Base-by-base conservation (phyloP, 2,797 vertebrate species). In the Helarctos malayanus region DNA sequence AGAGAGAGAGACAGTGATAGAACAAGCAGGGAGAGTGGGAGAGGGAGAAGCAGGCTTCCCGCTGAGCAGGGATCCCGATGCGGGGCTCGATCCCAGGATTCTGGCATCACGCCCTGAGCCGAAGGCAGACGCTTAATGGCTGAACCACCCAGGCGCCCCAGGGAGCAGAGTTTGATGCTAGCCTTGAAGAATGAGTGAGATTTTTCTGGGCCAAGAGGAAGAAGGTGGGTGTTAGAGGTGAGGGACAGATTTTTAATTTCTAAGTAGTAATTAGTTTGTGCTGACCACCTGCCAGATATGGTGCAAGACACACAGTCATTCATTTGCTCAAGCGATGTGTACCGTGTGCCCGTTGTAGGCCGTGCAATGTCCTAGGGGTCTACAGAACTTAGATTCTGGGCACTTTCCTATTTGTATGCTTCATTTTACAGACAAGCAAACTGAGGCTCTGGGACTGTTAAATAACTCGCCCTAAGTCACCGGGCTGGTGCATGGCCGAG, bases 351-450 rank as follows among this genome's bases (percentile, higher is more conserved):
- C 78, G 18, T 32, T n/a, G 13, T 21, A 52, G 79, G 27, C 78
- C 56, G 11, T 41, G 21, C n/a, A 47, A 13, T 68, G 49, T 82
- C 65, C 59, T 63, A 16, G 45, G 61, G 61, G 19, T 49, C 13
- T 5, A 54, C 13, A 32, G 61, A 65, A 79, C 35, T 81, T 69
- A 25, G 61, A n/a, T 4, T 47, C 7, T 10, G 65, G 71, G 45
- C 45, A 18, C 21, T 89, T 89, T 47, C 25, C 25, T 18, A 14
- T 71, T 65, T 45, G 14, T 41, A 41, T 95, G 88, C 16, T 6
- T 92, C 52, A 5, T 83, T 95, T 86, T 57, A 83, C 27, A 71
- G 29, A 84, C 52, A 89, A 89, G 59, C 54, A 88, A 94, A 73
- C 13, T 7, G 49, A 87, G 54, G 29, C 65, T 29, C 4, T n/a